Evolutionary conservation across 2,113 vertebrate genomes (phyloP), one percentile per base, ranked within the genome.

Genomic region (Centropus bengalensis): DNA sequence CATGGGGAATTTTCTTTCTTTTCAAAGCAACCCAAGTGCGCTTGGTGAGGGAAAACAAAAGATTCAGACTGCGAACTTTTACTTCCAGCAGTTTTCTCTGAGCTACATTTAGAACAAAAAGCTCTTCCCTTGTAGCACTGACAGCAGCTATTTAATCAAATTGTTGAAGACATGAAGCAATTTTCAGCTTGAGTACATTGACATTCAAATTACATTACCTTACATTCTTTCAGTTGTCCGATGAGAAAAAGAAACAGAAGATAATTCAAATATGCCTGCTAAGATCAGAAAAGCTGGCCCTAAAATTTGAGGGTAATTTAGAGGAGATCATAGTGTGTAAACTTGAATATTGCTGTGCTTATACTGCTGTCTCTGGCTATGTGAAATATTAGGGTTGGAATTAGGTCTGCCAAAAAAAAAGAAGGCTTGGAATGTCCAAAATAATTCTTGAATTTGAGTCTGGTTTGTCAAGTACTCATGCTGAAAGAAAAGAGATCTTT

Each of bases 1-100:
- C 2, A 0, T 4, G 5, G 8, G 9, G 5, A 2, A 6, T 1
- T 26, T 54, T 54, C 4, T 10, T 69, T 27, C 30, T 73, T 8
- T 56, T 85, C 18, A 19, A 47, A 81, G 55, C 54, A 86, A 28
- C 5, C 12, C 17, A 38, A 36, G 18, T 23, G 5, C 64, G 4
- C 9, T 49, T 58, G 18, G 10, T 63, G 26, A 76, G 26, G 13
- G 12, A 82, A 79, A 94, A 40, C 22, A 70, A 69, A 69, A 30
- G 1, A 66, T 32, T 20, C 69, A 69, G 24, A 8, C 20, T 85
- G 54, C 82, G 45, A 92, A 76, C 24, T 85, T 82, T 40, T 47
- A 45, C 17, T 52, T 94, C 22, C 38, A 80, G 30, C 14, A 66
- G n/a, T 84, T 94, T 94, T 92, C 16, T 10, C 23, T 33, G 28